phyloP scores from a whole-genome alignment of 2,113 vertebrate species.

The Syrrhaptes paradoxus region DNA sequence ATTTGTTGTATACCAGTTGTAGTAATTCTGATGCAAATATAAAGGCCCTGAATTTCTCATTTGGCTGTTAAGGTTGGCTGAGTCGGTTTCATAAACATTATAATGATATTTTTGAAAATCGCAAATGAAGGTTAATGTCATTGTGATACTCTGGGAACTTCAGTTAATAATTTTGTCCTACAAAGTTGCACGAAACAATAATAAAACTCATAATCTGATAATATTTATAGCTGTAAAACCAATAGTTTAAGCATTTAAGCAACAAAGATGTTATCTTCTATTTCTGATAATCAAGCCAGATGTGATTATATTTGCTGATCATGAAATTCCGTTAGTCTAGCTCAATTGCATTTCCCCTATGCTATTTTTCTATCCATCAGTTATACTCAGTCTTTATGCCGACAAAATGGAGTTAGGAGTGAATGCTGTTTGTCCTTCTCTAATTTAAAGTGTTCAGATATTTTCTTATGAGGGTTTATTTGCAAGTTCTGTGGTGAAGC shows the following conservation, averaged over 20 bases:
- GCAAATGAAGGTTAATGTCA: not conserved
- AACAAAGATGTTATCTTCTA: not conserved
- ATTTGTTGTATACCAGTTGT: slow-evolving; percentile 43
- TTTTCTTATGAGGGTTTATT: not conserved
- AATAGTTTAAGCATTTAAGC: not conserved
- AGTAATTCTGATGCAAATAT: slow-evolving; percentile 37
- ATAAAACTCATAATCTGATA: not conserved
- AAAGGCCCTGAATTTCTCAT: slow-evolving; percentile 46
- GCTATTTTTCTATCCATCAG: not conserved
- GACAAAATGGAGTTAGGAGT: slow-evolving; percentile 35
- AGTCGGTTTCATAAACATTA: slow-evolving; percentile 37
- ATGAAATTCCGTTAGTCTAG: not conserved
- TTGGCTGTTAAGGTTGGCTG: slow-evolving; percentile 23
- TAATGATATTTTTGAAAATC: slow-evolving; percentile 40
- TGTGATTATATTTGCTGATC: not conserved
- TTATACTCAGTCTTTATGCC: not conserved
- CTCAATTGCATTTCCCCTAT: not conserved
- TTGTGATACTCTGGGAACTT: not conserved
- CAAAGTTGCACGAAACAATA: not conserved
- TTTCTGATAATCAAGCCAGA: not conserved
- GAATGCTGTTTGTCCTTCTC: slow-evolving; percentile 2
- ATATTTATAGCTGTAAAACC: not conserved
- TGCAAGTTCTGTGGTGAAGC: slow-evolving; percentile 7
- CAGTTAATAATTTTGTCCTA: not conserved
- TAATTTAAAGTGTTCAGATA: slow-evolving; percentile 23